Conservation (phyloP, 2,113 vertebrate genomes). For the Odontesthes bonariensis region DNA sequence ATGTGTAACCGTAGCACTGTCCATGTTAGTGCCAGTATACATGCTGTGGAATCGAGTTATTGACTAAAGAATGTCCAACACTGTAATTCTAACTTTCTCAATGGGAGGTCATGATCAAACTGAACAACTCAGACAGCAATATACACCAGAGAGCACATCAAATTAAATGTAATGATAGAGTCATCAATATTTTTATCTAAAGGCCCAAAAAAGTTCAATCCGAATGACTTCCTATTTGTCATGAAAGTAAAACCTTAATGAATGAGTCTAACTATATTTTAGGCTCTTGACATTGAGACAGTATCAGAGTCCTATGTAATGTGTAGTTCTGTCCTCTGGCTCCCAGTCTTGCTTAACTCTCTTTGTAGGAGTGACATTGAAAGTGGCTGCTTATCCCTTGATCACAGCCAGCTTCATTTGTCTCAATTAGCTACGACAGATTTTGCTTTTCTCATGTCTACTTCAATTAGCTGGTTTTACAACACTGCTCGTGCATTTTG, state of each 20-base stretch:
- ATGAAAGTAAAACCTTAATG: not conserved
- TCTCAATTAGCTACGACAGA: slow-evolving; percentile 82
- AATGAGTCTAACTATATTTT: not conserved
- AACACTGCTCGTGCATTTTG: slow-evolving; percentile 27
- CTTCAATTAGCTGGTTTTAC: slow-evolving; percentile 63
- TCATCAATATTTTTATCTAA: not conserved
- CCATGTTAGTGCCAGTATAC: too few species aligned
- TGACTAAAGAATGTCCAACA: too few species aligned
- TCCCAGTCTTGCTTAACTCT: slow-evolving; percentile 6
- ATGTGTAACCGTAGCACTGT: too few species aligned
- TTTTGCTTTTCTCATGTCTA: slow-evolving; percentile 77
- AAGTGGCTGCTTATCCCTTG: slow-evolving; percentile 67
- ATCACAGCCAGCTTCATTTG: slow-evolving; percentile 76
- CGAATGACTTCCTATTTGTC: not conserved
- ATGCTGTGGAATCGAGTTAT: too few species aligned
- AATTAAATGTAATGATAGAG: not conserved
- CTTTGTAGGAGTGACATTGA: slow-evolving; percentile 70
- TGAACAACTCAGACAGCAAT: too few species aligned
- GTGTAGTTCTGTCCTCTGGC: slow-evolving; percentile 1
- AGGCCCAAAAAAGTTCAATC: not conserved
- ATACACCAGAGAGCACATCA: not conserved
- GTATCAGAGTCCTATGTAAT: slow-evolving; percentile 38
- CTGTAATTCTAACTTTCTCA: not conserved
- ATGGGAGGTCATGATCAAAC: not conserved
- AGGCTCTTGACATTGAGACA: slow-evolving; percentile 30